Evolutionary conservation across 1,140 invertebrate species (phyloP).

Genomic region (Aricia agestis): DNA sequence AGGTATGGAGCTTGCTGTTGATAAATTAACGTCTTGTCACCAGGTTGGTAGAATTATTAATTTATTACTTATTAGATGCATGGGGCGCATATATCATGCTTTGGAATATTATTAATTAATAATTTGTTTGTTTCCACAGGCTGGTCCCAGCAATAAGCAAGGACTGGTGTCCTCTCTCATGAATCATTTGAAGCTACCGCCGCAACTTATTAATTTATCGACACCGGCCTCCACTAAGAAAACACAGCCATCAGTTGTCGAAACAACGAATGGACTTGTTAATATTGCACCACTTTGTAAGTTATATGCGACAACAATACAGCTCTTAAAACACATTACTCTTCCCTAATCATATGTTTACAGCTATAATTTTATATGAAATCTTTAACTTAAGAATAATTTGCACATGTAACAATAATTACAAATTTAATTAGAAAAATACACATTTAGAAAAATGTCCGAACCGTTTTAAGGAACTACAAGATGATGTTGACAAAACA

Average conservation of each 20-base stretch:
- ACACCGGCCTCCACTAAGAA: slow-evolving; percentile 78
- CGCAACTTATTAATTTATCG: slow-evolving; percentile 72
- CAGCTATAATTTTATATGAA: too few species aligned
- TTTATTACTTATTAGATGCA: too few species aligned
- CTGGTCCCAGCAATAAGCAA: slow-evolving; percentile 59
- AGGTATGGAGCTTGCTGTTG: slow-evolving; percentile 58
- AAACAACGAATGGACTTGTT: slow-evolving; percentile 81
- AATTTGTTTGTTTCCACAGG: slow-evolving; percentile 27
- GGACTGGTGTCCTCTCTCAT: slow-evolving; percentile 68
- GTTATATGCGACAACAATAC: slow-evolving; percentile 25
- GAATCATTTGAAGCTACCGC: slow-evolving; percentile 70
- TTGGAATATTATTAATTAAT: too few species aligned
- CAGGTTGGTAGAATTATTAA: slow-evolving; percentile 41
- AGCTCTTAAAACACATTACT: too few species aligned
- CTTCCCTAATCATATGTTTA: too few species aligned
- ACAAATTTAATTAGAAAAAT: too few species aligned
- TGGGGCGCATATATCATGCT: too few species aligned
- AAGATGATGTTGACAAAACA: too few species aligned
- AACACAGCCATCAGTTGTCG: slow-evolving; percentile 68
- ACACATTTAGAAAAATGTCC: not conserved
- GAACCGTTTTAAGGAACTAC: too few species aligned
- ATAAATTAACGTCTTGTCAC: slow-evolving; percentile 72
- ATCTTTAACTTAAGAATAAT: too few species aligned
- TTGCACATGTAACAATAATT: too few species aligned
- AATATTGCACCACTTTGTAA: slow-evolving; percentile 92